phyloP scores from a whole-genome alignment of 2,888 invertebrate genomes.

The Hypomecis punctinalis region DNA sequence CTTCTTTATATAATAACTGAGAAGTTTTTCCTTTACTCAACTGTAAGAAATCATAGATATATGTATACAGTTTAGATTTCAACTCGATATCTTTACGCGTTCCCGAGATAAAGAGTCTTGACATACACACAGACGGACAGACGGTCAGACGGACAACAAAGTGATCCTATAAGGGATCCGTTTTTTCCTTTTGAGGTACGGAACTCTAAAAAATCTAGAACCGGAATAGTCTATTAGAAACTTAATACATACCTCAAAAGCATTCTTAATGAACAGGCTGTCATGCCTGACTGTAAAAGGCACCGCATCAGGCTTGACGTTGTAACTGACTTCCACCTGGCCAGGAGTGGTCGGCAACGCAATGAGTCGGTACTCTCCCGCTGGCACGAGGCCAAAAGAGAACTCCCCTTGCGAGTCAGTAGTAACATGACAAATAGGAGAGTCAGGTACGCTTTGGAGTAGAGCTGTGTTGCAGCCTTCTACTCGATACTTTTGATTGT shows the following conservation, averaged over 20 bases:
- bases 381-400: slow-evolving; percentile 90
- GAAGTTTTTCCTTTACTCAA: too few relatives aligned
- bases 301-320: slow-evolving; percentile 90
- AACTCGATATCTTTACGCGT: too few relatives aligned
- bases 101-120: too few relatives aligned
- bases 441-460: slow-evolving; percentile 83
- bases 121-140: too few relatives aligned
- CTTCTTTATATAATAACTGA: too few relatives aligned
- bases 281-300: slow-evolving; percentile 89
- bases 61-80: too few relatives aligned
- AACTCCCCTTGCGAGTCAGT: slow-evolving; percentile 91
- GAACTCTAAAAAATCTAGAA: too few relatives aligned
- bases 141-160: too few relatives aligned
- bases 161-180: too few relatives aligned
- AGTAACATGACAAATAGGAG: slow-evolving; percentile 89
- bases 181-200: too few relatives aligned
- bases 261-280: slow-evolving; percentile 86
- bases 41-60: too few relatives aligned
- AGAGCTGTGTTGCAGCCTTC: slow-evolving; percentile 86
- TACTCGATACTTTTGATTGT: slow-evolving; percentile 72
- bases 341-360: slow-evolving; percentile 84
- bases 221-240: too few relatives aligned
- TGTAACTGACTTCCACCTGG: slow-evolving; percentile 88
- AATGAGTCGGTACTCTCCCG: slow-evolving; percentile 91
- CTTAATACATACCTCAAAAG: slow-evolving; percentile 92